These are phyloP conservation scores for Acleris emargana DNA, from an alignment of 2,888 invertebrate species.

Conservation along the genomic window DNA sequence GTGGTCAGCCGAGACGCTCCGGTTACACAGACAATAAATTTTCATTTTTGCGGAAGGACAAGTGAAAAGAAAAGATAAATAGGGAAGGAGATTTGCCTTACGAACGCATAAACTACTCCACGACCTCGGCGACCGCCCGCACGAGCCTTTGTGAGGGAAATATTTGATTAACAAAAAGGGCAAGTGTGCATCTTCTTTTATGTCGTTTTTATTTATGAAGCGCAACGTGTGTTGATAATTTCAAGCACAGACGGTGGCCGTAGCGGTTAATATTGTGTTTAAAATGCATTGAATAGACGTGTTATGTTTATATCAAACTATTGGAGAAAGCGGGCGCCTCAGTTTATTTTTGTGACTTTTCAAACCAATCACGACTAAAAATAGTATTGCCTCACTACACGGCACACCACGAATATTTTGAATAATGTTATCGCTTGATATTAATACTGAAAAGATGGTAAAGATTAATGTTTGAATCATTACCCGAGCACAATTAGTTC, in stretches of 20 bases:
- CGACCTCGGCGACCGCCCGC: conserved; percentile 41
- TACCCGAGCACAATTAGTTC: no score
- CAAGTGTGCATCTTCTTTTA: conserved; percentile 12
- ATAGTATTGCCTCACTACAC: no score
- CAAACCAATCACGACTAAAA: no score
- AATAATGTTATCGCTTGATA: no score
- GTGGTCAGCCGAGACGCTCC: conserved; percentile 37
- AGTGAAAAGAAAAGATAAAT: conserved; percentile 78
- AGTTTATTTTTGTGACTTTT: no score
- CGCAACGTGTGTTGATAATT: conserved; percentile 12
- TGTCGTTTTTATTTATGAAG: conserved; percentile 26
- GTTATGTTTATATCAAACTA: conserved; percentile 1
- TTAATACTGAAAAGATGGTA: no score
- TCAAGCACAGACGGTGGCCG: background rate
- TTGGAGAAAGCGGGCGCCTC: no score
- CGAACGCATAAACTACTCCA: conserved; percentile 57
- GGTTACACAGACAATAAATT: conserved; percentile 66
- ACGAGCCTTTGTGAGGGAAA: conserved; percentile 46
- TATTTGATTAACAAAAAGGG: conserved; percentile 60
- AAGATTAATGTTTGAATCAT: no score
- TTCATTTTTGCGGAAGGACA: conserved; percentile 76
- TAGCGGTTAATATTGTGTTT: conserved; percentile 9
- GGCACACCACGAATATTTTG: no score
- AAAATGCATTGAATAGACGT: conserved; percentile 20
- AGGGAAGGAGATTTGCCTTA: conserved; percentile 63